phyloP scores from a whole-genome alignment of 2,113 vertebrate species.

The Girardinichthys multiradiatus region DNA sequence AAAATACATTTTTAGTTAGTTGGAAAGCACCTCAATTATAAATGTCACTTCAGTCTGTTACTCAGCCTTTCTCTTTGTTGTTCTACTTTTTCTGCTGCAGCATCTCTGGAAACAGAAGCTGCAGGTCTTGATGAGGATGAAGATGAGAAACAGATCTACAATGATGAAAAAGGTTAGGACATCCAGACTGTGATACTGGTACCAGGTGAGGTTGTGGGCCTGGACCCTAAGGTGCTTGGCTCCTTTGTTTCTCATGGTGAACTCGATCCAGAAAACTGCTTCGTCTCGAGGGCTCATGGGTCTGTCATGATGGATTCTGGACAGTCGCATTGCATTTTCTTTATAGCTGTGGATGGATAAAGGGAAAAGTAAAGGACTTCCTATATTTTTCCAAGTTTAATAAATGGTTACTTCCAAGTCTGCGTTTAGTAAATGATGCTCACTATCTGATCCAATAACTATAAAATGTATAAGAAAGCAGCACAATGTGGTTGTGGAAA shows the following conservation, averaged over 20 bases:
- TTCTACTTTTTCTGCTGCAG: slow-evolving; percentile 42
- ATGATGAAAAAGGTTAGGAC: slow-evolving; percentile 82
- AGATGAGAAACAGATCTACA: slow-evolving; percentile 48
- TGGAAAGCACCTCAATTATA: no score
- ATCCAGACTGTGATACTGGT: slow-evolving; percentile 88
- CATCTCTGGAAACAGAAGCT: slow-evolving; percentile 71
- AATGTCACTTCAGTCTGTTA: background rate
- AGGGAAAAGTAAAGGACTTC: background rate
- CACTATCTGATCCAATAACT: no score
- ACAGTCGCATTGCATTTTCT: background rate
- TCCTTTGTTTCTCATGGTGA: slow-evolving; percentile 10
- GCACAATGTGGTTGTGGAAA: no score
- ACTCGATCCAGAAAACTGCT: slow-evolving; percentile 13
- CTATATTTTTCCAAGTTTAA: background rate
- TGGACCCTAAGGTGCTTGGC: slow-evolving; percentile 2
- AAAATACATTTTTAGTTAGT: no score
- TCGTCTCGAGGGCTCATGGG: background rate
- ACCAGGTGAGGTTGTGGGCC: slow-evolving; percentile 11
- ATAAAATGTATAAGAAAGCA: no score
- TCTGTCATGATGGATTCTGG: slow-evolving; percentile 2
- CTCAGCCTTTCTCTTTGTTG: slow-evolving; percentile 54
- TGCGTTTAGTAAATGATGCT: no score
- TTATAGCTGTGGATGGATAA: background rate
- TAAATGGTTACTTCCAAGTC: background rate
- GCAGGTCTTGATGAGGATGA: slow-evolving; percentile 79